A percentile compares a stretch with the other conserved stretches of the same genome.
Conservation (phyloP, 2,888 invertebrate species). For the Cataglyphis cursor region DNA sequence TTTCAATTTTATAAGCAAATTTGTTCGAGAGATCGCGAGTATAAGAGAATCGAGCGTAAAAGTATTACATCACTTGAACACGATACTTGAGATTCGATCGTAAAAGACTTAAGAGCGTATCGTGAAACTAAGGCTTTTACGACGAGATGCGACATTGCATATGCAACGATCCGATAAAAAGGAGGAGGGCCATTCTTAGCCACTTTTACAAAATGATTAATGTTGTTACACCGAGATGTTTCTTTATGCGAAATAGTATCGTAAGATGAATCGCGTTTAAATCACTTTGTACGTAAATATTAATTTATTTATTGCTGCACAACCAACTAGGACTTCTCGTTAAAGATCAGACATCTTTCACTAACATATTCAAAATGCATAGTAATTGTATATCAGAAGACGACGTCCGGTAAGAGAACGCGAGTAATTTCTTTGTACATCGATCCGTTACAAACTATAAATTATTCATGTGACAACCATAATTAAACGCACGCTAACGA, state of each 20-base stretch:
- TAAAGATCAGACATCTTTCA: constrained; percentile 74
- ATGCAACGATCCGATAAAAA: background rate
- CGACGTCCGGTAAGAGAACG: constrained; percentile 69
- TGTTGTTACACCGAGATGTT: background rate
- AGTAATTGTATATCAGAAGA: constrained; percentile 67
- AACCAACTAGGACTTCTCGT: constrained; percentile 76
- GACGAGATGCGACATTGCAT: background rate
- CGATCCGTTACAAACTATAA: constrained; percentile 72
- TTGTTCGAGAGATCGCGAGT: background rate
- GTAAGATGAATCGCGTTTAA: background rate
- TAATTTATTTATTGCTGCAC: constrained; percentile 78
- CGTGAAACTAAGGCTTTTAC: background rate
- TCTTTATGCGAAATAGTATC: background rate
- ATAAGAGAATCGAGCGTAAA: background rate
- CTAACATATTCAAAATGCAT: constrained; percentile 73
- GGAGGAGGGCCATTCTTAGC: background rate
- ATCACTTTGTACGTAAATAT: constrained; percentile 75
- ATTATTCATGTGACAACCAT: constrained; percentile 55
- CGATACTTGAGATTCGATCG: background rate
- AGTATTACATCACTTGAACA: background rate
- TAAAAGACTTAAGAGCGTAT: background rate
- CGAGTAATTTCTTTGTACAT: constrained; percentile 75
- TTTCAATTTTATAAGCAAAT: background rate
- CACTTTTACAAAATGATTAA: background rate
- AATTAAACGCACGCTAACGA: constrained; percentile 58